Percentiles rank a stretch among this genome's conserved stretches.
Conservation (phyloP, 1,140 invertebrate genomes). For the Camponotus vicinus region DNA sequence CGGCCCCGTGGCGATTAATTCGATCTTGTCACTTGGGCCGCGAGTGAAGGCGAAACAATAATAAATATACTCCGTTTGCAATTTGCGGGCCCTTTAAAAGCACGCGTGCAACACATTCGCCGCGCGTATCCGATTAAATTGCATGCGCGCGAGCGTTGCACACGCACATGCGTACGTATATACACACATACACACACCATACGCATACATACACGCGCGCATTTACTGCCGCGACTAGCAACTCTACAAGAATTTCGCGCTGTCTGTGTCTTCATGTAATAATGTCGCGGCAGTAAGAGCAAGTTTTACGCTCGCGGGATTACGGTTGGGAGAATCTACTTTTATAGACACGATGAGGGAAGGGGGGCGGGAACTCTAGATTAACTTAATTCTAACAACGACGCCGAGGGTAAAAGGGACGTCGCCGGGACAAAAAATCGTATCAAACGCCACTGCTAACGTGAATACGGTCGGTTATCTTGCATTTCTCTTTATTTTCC, state of each 20-base stretch:
- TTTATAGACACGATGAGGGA: conserved; percentile 46
- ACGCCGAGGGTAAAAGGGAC: conserved; percentile 51
- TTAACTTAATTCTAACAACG: conserved; percentile 62
- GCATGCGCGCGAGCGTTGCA: not conserved
- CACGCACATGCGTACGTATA: too few relatives aligned
- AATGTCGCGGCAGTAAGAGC: conserved; percentile 59
- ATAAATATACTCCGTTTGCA: conserved; percentile 38
- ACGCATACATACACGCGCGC: too few relatives aligned
- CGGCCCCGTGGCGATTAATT: conserved; percentile 21
- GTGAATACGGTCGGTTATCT: conserved; percentile 47
- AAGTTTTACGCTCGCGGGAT: conserved; percentile 60
- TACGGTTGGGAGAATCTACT: conserved; percentile 54
- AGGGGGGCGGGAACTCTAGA: conserved; percentile 21
- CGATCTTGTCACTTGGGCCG: conserved; percentile 8
- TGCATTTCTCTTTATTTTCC: not conserved
- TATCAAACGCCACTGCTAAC: conserved; percentile 50
- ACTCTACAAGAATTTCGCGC: conserved; percentile 29
- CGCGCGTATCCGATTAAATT: conserved; percentile 51
- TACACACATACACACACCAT: too few relatives aligned
- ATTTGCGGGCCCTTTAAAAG: conserved; percentile 50
- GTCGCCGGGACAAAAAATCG: conserved; percentile 22
- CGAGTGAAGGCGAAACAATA: conserved; percentile 33
- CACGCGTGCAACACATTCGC: not conserved
- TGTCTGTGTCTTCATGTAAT: conserved; percentile 43
- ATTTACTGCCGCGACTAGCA: too few relatives aligned